Evolutionary conservation across 2,888 invertebrate species (phyloP).

Genomic region (Arrhopalites spinosus): DNA sequence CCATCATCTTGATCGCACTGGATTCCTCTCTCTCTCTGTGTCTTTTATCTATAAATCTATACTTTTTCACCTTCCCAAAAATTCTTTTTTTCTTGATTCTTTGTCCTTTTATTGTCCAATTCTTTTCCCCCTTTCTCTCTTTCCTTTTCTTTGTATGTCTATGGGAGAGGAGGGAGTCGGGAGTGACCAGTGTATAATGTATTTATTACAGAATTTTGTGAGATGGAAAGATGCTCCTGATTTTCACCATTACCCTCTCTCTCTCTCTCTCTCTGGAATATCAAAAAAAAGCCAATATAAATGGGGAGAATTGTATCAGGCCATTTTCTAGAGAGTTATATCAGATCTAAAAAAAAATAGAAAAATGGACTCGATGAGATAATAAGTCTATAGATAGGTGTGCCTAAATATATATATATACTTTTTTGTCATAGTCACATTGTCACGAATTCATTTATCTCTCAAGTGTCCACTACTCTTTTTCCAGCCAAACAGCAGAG

Average conservation of each 20-base stretch:
- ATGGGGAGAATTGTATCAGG: no score
- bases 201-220: neutral
- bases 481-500: neutral
- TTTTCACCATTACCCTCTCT: neutral
- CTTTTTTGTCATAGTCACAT: neutral
- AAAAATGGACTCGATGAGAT: no score
- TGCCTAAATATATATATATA: neutral
- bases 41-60: no score
- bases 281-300: no score
- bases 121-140: neutral
- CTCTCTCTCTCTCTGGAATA: neutral
- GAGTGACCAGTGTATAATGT: neutral
- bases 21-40: no score
- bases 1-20: no score
- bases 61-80: no score
- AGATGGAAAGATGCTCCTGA: neutral
- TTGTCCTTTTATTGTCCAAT: neutral
- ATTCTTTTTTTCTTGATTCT: neutral
- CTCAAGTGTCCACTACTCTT: neutral
- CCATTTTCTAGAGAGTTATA: no score
- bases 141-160: neutral
- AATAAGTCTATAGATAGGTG: neutral
- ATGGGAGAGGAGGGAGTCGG: no score
- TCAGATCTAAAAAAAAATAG: no score
- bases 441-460: constrained; percentile 7